These are phyloP conservation scores for Aphodius granarius DNA, from an alignment of 2,888 invertebrate species.

Conservation along the genomic window DNA sequence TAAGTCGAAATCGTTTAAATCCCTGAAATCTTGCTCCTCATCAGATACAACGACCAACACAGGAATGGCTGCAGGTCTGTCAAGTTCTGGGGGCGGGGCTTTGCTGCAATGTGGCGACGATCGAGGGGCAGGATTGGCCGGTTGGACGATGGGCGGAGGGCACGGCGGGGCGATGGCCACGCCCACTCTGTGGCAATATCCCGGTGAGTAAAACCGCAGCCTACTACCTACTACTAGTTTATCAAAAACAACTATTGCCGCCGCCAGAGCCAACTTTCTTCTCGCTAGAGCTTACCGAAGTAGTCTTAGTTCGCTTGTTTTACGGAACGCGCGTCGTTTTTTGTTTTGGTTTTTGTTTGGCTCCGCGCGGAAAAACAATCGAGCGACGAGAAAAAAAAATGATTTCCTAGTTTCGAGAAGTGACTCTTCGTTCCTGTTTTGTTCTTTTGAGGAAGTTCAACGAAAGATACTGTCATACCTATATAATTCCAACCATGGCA, in stretches of 20 bases:
- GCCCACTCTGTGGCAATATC: slow-evolving; percentile 81
- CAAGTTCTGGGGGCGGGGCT: slow-evolving; percentile 59
- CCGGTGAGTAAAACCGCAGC: slow-evolving; percentile 59
- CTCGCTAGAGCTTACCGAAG: too few relatives aligned
- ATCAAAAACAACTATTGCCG: not conserved
- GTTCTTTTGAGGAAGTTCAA: not conserved
- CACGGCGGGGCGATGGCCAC: slow-evolving; percentile 62
- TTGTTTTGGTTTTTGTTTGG: not conserved
- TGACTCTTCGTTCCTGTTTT: not conserved
- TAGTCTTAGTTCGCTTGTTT: not conserved
- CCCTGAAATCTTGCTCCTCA: slow-evolving; percentile 15
- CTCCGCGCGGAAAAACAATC: not conserved
- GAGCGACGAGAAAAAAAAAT: not conserved
- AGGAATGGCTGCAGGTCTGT: slow-evolving; percentile 69
- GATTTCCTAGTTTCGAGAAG: not conserved
- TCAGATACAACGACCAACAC: slow-evolving; percentile 48
- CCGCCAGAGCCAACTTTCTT: slow-evolving; percentile 5
- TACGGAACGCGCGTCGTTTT: not conserved
- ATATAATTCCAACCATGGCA: slow-evolving; percentile 14
- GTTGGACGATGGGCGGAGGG: slow-evolving; percentile 57
- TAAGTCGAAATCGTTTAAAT: too few relatives aligned
- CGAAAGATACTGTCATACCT: not conserved
- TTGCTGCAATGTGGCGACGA: slow-evolving; percentile 68
- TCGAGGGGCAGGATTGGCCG: slow-evolving; percentile 58
- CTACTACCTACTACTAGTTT: not conserved